These are phyloP conservation scores for Calephelis nemesis DNA, from an alignment of 1,140 invertebrate species.

Conservation along the genomic window DNA sequence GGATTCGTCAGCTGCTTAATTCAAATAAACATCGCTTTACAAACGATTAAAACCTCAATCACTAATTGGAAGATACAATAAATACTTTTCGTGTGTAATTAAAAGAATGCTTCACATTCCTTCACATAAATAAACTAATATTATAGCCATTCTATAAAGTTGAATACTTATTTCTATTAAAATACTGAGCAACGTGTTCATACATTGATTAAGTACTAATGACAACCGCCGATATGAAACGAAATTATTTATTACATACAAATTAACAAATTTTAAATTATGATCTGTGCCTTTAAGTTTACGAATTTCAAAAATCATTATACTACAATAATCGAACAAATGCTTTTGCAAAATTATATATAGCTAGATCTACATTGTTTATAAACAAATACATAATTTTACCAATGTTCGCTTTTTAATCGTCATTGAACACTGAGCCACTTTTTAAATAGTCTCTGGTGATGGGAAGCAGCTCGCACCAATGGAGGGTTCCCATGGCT, in stretches of 20 bases:
- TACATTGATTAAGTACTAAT: slow-evolving; percentile 59
- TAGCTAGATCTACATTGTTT: slow-evolving; percentile 26
- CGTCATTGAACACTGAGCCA: slow-evolving; percentile 61
- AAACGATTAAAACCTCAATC: slow-evolving; percentile 29
- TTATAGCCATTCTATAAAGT: slow-evolving; percentile 55
- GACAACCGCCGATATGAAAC: slow-evolving; percentile 52
- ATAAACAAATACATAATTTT: slow-evolving; percentile 18
- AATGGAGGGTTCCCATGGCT: slow-evolving; percentile 61
- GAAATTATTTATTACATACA: slow-evolving; percentile 54
- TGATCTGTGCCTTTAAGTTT: slow-evolving; percentile 60
- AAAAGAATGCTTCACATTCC: slow-evolving; percentile 47
- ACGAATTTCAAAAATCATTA: slow-evolving; percentile 44
- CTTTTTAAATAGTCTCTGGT: slow-evolving; percentile 53
- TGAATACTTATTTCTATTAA: slow-evolving; percentile 72
- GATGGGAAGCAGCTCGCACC: slow-evolving; percentile 39
- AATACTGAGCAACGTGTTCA: slow-evolving; percentile 75
- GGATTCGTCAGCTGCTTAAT: slow-evolving; percentile 11
- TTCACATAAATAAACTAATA: slow-evolving; percentile 49
- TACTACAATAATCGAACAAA: slow-evolving; percentile 39
- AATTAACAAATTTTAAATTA: slow-evolving; percentile 52
- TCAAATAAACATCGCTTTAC: slow-evolving; percentile 28
- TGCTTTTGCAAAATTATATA: slow-evolving; percentile 34
- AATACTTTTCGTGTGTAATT: slow-evolving; percentile 35
- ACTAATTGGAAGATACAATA: slow-evolving; percentile 58
- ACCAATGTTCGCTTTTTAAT: slow-evolving; percentile 23